phyloP scores from a whole-genome alignment of 1,140 invertebrate genomes.

The Calephelis nemesis region DNA sequence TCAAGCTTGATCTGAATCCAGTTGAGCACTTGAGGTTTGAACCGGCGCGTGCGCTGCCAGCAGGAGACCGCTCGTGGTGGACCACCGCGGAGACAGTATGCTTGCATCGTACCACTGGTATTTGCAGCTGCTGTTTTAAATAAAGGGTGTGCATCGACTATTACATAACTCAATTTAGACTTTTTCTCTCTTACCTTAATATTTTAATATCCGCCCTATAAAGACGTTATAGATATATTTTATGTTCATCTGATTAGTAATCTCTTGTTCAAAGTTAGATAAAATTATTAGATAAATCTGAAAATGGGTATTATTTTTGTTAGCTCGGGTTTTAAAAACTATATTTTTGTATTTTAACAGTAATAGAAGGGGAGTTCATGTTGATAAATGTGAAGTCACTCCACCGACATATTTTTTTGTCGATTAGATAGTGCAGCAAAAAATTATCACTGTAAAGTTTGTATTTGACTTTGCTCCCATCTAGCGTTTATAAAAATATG shows the following conservation, averaged over 20 bases:
- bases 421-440: no score
- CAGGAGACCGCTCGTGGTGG: constrained; percentile 33
- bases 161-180: constrained; percentile 11
- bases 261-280: background rate
- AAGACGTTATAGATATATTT: constrained; percentile 3
- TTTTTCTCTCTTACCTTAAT: background rate
- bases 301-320: no score
- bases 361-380: no score
- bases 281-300: no score
- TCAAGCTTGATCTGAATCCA: background rate
- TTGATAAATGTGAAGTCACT: no score
- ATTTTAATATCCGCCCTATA: constrained; percentile 8
- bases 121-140: constrained; percentile 35
- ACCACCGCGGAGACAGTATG: constrained; percentile 47
- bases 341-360: background rate
- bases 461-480: no score
- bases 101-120: constrained; percentile 23
- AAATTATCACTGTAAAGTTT: no score
- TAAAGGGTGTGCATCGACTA: constrained; percentile 17
- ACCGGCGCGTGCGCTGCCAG: constrained; percentile 38
- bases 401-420: no score
- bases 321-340: background rate
- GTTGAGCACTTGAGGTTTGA: constrained; percentile 19
- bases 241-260: background rate
- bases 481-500: no score